These are phyloP conservation scores for Pristionchus exspectatus DNA, from an alignment of 2,888 invertebrate genomes.

Conservation along the genomic window DNA sequence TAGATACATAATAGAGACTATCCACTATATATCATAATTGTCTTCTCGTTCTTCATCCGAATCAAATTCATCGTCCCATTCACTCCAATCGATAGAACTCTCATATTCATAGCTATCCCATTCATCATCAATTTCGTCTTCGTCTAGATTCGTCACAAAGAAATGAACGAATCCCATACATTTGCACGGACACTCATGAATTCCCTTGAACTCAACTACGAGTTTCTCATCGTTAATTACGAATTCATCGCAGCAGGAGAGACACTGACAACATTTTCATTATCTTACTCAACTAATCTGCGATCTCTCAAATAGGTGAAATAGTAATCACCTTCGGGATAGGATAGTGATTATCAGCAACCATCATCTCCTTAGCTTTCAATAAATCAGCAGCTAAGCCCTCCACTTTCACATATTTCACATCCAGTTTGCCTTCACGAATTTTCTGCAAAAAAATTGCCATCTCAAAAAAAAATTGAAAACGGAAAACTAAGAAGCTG, in stretches of 20 bases:
- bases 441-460: neutral
- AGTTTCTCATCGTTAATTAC: neutral
- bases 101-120: neutral
- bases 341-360: neutral
- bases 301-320: neutral
- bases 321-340: neutral
- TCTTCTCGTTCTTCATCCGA: neutral
- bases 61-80: neutral
- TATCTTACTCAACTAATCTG: too few species aligned
- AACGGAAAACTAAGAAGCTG: neutral
- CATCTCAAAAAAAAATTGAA: neutral
- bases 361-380: neutral
- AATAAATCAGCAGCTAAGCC: neutral
- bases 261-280: too few species aligned
- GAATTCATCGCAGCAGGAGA: neutral
- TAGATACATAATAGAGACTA: too few species aligned
- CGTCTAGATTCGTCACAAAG: neutral
- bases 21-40: too few species aligned
- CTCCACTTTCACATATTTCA: slow-evolving; percentile 6
- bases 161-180: neutral
- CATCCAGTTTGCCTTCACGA: neutral
- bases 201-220: neutral
- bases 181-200: neutral
- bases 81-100: neutral
- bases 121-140: neutral